These are phyloP conservation scores for Agelas oroides DNA, from an alignment of 37 sponge, comb jelly and placozoan species.

Conservation along the genomic window DNA sequence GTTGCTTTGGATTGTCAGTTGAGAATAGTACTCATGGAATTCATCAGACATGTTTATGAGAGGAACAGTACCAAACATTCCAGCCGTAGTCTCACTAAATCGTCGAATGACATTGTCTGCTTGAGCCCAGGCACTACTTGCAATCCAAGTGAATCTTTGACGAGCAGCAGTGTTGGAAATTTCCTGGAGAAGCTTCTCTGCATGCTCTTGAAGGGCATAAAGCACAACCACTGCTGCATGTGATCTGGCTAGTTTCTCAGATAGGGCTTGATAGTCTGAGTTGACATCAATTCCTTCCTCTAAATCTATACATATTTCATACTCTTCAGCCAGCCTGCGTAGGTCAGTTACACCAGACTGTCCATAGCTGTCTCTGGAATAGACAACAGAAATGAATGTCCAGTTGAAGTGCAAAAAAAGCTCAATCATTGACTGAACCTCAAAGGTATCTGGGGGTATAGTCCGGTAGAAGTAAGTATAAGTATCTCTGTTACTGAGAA, in stretches of 20 bases:
- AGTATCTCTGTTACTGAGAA: conserved; percentile 59
- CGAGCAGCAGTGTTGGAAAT: neutral
- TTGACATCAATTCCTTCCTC: conserved; percentile 1
- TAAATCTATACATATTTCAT: conserved; percentile 51
- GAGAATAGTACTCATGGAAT: conserved; percentile 55
- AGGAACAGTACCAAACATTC: conserved; percentile 56
- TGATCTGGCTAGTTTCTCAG: conserved; percentile 3
- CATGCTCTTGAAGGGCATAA: conserved; percentile 15
- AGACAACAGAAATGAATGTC: conserved; percentile 55
- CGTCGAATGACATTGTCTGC: neutral
- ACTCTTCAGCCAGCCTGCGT: neutral
- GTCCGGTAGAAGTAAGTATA: conserved; percentile 80
- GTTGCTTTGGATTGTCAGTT: conserved; percentile 47
- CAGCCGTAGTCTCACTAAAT: conserved; percentile 31
- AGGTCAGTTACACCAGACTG: conserved; percentile 50
- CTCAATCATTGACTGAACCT: conserved; percentile 77
- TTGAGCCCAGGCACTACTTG: conserved; percentile 75
- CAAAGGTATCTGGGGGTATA: conserved; percentile 69
- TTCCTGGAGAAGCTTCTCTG: neutral
- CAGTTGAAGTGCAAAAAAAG: conserved; percentile 49
- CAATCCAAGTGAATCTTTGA: conserved; percentile 71
- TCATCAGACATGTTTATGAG: neutral
- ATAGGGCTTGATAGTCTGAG: neutral
- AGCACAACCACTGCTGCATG: conserved; percentile 44
- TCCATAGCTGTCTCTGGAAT: conserved; percentile 53